Evolutionary conservation across 2,797 vertebrate species (phyloP).

Genomic region (Oreochromis mossambicus): DNA sequence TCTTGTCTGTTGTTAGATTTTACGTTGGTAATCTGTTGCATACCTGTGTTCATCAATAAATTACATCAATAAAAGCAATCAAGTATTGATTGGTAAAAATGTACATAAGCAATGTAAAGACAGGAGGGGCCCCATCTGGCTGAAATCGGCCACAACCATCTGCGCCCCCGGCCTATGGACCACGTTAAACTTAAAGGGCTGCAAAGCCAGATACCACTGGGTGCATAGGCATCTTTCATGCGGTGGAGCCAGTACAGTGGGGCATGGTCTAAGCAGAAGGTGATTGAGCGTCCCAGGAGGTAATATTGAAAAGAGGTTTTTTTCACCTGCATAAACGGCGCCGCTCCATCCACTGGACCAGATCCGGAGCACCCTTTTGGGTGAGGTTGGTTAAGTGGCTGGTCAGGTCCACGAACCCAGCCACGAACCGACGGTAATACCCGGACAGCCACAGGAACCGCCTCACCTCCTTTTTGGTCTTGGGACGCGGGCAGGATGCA

Average conservation of each 20-base stretch:
- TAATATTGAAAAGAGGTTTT: not conserved
- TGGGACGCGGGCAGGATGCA: not conserved
- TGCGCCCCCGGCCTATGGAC: fast-evolving
- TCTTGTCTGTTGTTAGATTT: not conserved
- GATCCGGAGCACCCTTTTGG: not conserved
- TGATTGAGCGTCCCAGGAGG: not conserved
- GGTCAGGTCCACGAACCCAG: not conserved
- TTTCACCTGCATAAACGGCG: not conserved
- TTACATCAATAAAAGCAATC: not conserved
- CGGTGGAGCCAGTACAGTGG: not conserved
- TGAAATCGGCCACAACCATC: not conserved
- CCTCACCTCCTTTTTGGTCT: not conserved
- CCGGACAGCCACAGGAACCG: too few species aligned
- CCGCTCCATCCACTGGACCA: not conserved
- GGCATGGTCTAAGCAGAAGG: not conserved
- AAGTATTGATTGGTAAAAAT: not conserved
- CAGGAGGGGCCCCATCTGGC: not conserved
- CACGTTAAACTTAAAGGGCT: not conserved
- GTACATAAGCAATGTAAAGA: not conserved
- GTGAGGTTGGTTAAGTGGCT: not conserved
- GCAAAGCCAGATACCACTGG: not conserved
- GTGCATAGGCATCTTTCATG: not conserved
- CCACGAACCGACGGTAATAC: too few species aligned
- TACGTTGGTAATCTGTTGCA: not conserved
- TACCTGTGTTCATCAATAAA: not conserved